Evolutionary conservation across 1,140 invertebrate species (phyloP), one percentile per base, ranked within the genome.

Genomic region (Drosophila suzukii): DNA sequence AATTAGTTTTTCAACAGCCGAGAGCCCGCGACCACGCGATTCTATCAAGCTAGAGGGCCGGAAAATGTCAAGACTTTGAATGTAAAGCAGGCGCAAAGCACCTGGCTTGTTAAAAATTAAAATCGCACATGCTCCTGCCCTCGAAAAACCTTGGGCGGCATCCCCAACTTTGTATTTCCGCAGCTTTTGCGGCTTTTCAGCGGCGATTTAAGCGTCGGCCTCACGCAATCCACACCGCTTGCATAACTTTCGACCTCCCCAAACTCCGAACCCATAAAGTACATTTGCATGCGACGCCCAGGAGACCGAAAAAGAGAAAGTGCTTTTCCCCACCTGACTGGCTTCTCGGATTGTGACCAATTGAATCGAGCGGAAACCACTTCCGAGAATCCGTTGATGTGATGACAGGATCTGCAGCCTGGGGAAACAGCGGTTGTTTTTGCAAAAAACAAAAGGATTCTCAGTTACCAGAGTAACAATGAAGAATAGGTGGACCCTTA

Each of bases 251-350:
- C 55, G 66, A 63, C 76, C 55, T 51, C 46, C 24, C 36, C 34
- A 38, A 50, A 30, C 41, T 12, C 30, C 15, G 24, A 5, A n/a
- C 17, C 10, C 50, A 63, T 85, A 75, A 85, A 81, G 51, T 78
- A 78, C 65, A 81, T 85, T 85, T 85, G 75, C 82, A 85, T 85
- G 78, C 75, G 75, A 81, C 65, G 65, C 78, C 65, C 82, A 58
- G 58, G 74, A 85, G 78, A 78, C 67, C 13, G n/a, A 30, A 30
- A 24, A 30, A 24, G 34, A 38, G 30, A 53, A 53, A 66, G 38
- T 61, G 55, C 5, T 47, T 61, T 60, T 47, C 13, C 8, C 17
- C 44, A 15, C 27, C 50, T 24, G 38, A n/a, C 44, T 46, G 17
- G 17, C 38, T 17, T 12, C 10, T 34, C 11, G 47, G 32, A 30